phyloP scores from a whole-genome alignment of 1,140 invertebrate genomes.

The Hycleus cichorii region DNA sequence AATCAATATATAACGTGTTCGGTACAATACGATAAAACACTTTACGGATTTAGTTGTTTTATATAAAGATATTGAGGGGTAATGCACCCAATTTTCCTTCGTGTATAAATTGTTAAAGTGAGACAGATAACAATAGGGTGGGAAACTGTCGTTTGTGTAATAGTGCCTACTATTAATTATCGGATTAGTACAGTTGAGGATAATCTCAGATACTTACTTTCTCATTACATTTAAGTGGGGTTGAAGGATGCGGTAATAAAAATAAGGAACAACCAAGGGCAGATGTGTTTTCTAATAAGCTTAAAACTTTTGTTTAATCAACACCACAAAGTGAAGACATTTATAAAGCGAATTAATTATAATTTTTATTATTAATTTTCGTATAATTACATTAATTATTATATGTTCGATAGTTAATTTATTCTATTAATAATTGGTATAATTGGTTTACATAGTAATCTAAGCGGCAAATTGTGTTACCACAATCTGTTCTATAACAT shows the following conservation, averaged over 20 bases:
- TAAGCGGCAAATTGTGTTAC: slow-evolving; percentile 14
- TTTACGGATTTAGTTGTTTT: too few relatives aligned
- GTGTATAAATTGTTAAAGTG: too few relatives aligned
- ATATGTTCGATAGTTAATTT: slow-evolving; percentile 7
- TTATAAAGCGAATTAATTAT: slow-evolving; percentile 6
- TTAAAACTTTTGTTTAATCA: slow-evolving; percentile 9
- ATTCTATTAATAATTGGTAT: slow-evolving; percentile 11
- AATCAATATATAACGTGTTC: too few relatives aligned
- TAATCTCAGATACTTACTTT: slow-evolving; percentile 13
- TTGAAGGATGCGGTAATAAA: slow-evolving; percentile 12
- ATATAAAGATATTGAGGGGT: too few relatives aligned
- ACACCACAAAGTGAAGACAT: slow-evolving; percentile 10
- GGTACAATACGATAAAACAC: too few relatives aligned
- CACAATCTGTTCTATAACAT: slow-evolving; percentile 13
- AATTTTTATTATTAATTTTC: background rate
- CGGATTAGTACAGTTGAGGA: slow-evolving; percentile 6
- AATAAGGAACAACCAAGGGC: slow-evolving; percentile 8
- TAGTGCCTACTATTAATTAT: slow-evolving; percentile 7
- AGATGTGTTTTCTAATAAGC: slow-evolving; percentile 1
- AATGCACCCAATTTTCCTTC: too few relatives aligned
- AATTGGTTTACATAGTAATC: slow-evolving; percentile 15
- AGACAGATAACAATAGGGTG: too few relatives aligned
- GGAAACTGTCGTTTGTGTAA: background rate
- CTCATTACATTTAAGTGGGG: slow-evolving; percentile 14
- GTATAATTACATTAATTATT: background rate